phyloP scores from a whole-genome alignment of 2,888 invertebrate genomes.

The Monochamus alternatus region DNA sequence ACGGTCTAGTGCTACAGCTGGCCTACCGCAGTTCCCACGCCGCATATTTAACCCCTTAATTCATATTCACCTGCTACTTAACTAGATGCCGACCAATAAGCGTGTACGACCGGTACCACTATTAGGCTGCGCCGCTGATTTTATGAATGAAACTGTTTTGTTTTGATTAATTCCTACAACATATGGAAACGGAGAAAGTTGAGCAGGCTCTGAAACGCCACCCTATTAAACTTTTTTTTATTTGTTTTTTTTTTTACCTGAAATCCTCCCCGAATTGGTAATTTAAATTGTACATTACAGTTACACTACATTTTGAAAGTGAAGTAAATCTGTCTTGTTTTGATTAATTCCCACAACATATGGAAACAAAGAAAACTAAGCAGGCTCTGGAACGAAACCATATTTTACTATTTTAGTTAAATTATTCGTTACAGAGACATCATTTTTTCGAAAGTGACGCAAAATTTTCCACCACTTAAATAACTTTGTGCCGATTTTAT shows the following conservation, averaged over 20 bases:
- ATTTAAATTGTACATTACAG: no score
- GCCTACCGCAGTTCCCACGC: conserved; percentile 61
- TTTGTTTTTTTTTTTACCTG: no score
- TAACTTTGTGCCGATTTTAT: conserved; percentile 17
- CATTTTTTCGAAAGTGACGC: no score
- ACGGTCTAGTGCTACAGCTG: conserved; percentile 57
- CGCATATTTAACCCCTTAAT: conserved; percentile 57
- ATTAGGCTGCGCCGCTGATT: conserved; percentile 24
- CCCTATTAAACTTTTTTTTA: no score
- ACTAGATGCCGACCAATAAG: conserved; percentile 40
- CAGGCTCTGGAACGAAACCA: no score
- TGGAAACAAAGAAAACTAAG: not conserved
- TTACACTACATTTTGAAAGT: no score
- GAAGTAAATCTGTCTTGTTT: conserved; percentile 38
- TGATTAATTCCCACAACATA: conserved; percentile 10
- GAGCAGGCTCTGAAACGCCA: no score
- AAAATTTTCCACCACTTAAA: no score
- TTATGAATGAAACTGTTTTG: conserved; percentile 45
- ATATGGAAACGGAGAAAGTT: conserved; percentile 4
- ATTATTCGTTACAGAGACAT: not conserved
- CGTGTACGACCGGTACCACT: conserved; percentile 33
- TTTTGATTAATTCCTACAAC: conserved; percentile 26
- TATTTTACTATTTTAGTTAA: not conserved
- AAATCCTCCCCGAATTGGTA: no score
- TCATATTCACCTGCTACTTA: conserved; percentile 60